A percentile compares a stretch with the other conserved stretches of the same genome.
Evolutionary conservation across 1,140 invertebrate genomes (phyloP).

Genomic region (Agrypnia vestita): DNA sequence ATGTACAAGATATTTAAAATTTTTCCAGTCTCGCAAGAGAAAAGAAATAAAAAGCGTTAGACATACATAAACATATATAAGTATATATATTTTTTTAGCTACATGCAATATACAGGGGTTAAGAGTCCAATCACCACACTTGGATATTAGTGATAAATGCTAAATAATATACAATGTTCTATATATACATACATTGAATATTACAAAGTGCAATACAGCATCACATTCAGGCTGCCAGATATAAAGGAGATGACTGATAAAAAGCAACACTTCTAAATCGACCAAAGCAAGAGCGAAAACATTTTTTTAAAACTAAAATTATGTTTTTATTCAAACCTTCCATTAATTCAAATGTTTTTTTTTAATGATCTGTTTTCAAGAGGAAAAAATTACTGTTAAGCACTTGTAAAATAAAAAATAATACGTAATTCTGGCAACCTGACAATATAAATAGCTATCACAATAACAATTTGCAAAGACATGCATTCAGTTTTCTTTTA

Average conservation of each 20-base stretch:
- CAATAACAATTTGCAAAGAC: constrained; percentile 57
- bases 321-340: background rate
- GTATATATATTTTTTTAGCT: constrained; percentile 11
- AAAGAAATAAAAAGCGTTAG: constrained; percentile 35
- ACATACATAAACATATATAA: constrained; percentile 1
- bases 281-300: background rate
- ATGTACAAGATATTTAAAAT: constrained; percentile 22
- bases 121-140: constrained; percentile 30
- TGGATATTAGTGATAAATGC: constrained; percentile 18
- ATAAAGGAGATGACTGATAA: background rate
- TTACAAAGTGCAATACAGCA: constrained; percentile 26
- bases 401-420: background rate
- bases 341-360: no score
- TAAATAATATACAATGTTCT: constrained; percentile 31
- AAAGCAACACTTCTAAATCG: background rate
- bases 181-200: constrained; percentile 26
- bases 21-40: constrained; percentile 29
- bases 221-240: constrained; percentile 1
- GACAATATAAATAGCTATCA: constrained; percentile 52
- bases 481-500: constrained; percentile 57
- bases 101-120: constrained; percentile 19
- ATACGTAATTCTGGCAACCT: constrained; percentile 6
- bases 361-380: background rate
- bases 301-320: constrained; percentile 7
- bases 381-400: background rate